Conservation (phyloP, 2,797 vertebrate genomes). For the Euthynnus affinis region DNA sequence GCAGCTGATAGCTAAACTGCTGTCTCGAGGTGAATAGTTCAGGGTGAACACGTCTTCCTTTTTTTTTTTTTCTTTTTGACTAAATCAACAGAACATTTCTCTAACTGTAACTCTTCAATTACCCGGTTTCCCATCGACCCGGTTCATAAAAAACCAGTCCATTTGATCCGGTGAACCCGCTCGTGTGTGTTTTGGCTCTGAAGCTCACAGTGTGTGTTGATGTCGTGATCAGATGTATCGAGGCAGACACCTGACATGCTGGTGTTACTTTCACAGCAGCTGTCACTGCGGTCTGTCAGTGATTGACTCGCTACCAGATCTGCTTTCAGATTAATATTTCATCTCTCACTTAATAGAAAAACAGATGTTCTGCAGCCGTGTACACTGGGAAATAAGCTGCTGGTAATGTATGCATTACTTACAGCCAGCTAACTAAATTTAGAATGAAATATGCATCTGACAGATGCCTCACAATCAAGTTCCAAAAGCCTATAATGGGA, state of each 20-base stretch:
- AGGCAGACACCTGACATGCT: conserved; percentile 76
- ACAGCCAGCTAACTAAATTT: conserved; percentile 80
- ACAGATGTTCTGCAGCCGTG: conserved; percentile 80
- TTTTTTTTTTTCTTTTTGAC: too few relatives aligned
- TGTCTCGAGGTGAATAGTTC: conserved; percentile 10
- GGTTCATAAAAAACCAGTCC: conserved; percentile 69
- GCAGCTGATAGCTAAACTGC: background rate
- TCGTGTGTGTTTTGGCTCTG: conserved; percentile 66
- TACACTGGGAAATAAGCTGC: conserved; percentile 73
- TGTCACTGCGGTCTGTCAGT: conserved; percentile 74
- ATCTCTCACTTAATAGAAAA: conserved; percentile 81
- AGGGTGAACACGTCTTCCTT: conserved; percentile 3
- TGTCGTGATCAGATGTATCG: conserved; percentile 74
- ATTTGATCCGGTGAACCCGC: conserved; percentile 70
- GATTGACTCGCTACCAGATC: conserved; percentile 76
- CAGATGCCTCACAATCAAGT: conserved; percentile 80
- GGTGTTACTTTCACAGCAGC: conserved; percentile 74
- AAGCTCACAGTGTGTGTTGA: conserved; percentile 57
- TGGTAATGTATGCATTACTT: conserved; percentile 79
- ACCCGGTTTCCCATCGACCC: conserved; percentile 59
- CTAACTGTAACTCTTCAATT: conserved; percentile 59
- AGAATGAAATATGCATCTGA: conserved; percentile 83
- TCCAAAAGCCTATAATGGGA: conserved; percentile 79
- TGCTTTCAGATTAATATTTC: conserved; percentile 79
- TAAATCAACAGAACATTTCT: conserved; percentile 34